Base-by-base conservation (phyloP, 2,113 vertebrate species). In the Buteo buteo region DNA sequence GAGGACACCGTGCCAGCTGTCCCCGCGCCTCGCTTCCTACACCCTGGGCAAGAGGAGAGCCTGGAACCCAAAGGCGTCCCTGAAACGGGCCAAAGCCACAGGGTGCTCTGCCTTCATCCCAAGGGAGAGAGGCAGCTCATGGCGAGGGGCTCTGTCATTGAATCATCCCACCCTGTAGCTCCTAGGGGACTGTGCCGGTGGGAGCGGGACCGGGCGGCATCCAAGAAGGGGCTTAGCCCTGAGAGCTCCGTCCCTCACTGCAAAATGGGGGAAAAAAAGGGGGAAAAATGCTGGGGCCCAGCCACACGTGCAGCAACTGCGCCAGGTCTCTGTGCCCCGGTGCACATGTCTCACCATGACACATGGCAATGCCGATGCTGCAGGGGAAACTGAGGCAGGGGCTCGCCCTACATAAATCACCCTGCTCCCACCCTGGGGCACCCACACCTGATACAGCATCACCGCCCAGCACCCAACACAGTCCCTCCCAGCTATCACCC, bases 1-100 rank as follows among this genome's bases (percentile, higher is more conserved):
- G 0, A 58, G 45, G 52, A 71, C 70, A 74, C 29, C 0, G 0
- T 29, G 45, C 40, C 20, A 4, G 49, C 17, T 0, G 0, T 50
- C 36, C 36, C 59, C 3, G 4, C 3, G 8, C 42, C 54, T 54
- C 24, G 16, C 2, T 5, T 76, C 44, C 40, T 44, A 18, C 14
- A 55, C 13, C 44, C 22, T 9, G 6, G 18, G 28, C 65, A 58
- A 74, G 36, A 31, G 70, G n/a, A 73, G 11, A 62, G 29, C 24
- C 72, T 34, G 31, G 36, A 57, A 87, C 29, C 13, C 50, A 74
- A 59, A 94, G 61, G 42, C 14, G 42, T 61, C 55, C 49, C 67
- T 6, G 12, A 76, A 70, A 80, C 0, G 6, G 45, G 42, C 17
- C 54, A 73, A 59, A 92, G 54, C 47, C 89, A 65, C 16, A 4